Evolutionary conservation across 2,888 invertebrate genomes (phyloP), one percentile per base, ranked within the genome.

Genomic region (Drosophila lutescens): DNA sequence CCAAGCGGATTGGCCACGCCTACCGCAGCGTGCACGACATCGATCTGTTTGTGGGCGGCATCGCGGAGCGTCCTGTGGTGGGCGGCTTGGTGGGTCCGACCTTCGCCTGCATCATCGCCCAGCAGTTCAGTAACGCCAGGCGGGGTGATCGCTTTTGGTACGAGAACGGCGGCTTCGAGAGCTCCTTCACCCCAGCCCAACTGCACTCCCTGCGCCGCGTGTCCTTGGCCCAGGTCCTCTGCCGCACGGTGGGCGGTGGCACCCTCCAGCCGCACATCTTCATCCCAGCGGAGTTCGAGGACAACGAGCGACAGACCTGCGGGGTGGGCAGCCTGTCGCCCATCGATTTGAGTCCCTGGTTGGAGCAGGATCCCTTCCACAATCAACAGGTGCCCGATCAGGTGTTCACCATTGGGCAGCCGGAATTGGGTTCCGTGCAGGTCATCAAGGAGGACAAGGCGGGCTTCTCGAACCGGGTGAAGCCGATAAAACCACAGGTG

Each of bases 21-120:
- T 95, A 95, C 80, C 93, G 94, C 32, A 94, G 95, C 72, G 95
- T 97, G 0, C 95, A 96, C 63, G 97, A 98, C 88, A 95, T 98
- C 65, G 97, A 98, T 90, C 92, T 97, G 1, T 97, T 96, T 89
- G 94, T 97, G 0, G 97, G 95, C 9, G 97, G 86, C 12, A 94
- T 97, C 89, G 95, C 97, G 0, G 97, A 97, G 87, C 94, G 95
- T 40, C 96, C 97, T 0, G 95, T 97, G 0, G 92, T 95, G 0
- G 91, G 91, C 2, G 97, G 96, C 0, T 92, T 97, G 2, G 96
- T 97, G 0, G 97, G 97, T 0, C 97, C 97, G 0, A 96, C 97
- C 0, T 97, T 97, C 82, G 96, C 96, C 32, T 98, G 97, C 89
- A 96, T 98, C 60, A 95, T 97, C 49, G 97, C 96, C 0, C 96